These are phyloP conservation scores for Pandemis heparana DNA, from an alignment of 2,888 invertebrate species.

Conservation along the genomic window DNA sequence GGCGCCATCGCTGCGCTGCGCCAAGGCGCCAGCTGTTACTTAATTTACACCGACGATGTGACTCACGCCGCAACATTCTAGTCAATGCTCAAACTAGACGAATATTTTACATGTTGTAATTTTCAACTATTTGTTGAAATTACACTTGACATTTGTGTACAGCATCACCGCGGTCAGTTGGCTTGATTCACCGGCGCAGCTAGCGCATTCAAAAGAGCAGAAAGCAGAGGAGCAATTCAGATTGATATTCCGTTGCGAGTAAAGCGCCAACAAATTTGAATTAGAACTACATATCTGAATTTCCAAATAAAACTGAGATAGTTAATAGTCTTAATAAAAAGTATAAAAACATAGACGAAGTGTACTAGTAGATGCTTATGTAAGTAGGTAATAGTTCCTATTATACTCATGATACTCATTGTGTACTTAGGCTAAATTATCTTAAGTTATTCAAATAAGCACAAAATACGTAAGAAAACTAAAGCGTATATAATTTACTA, in stretches of 20 bases:
- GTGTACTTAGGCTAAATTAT: no score
- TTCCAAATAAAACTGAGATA: no score
- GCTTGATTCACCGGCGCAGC: neutral
- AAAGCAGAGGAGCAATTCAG: no score
- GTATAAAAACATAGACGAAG: no score
- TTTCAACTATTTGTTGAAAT: neutral
- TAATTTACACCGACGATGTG: slow-evolving; percentile 69
- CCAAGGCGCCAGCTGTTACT: slow-evolving; percentile 60
- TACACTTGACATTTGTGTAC: neutral
- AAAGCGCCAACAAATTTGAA: neutral
- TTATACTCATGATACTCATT: no score
- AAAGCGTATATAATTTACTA: neutral
- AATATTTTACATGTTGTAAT: slow-evolving; percentile 24
- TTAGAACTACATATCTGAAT: neutral
- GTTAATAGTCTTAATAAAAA: no score
- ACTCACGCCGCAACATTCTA: slow-evolving; percentile 46
- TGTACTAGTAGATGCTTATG: no score
- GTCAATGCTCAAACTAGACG: slow-evolving; percentile 33
- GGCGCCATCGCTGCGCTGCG: slow-evolving; percentile 65
- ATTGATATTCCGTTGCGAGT: no score
- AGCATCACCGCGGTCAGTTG: neutral
- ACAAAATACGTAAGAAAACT: neutral
- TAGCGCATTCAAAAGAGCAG: neutral
- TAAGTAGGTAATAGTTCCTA: no score
- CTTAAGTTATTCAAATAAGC: no score